These are phyloP conservation scores for Cranoglanis bouderius DNA, from an alignment of 2,113 vertebrate species.

Conservation along the genomic window DNA sequence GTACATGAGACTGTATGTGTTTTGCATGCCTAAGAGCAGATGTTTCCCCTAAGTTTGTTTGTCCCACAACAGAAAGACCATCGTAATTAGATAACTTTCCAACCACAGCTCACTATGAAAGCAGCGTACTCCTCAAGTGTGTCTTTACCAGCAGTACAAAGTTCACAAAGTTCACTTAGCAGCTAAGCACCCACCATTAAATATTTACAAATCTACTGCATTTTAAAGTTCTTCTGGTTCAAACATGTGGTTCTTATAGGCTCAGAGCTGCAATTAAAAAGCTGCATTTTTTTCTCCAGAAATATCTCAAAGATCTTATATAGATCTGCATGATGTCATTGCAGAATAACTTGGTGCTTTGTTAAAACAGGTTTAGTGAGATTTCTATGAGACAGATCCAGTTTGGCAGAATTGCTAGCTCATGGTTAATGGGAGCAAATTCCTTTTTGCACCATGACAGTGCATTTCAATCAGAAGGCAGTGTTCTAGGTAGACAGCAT, in stretches of 20 bases:
- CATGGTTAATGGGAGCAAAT: neutral
- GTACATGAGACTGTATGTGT: constrained; percentile 20
- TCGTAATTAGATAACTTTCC: constrained; percentile 28
- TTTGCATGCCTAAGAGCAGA: constrained; percentile 6
- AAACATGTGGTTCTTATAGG: neutral
- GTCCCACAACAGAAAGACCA: neutral
- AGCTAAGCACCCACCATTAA: neutral
- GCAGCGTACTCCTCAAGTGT: neutral
- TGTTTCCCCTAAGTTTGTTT: neutral
- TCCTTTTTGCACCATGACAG: neutral
- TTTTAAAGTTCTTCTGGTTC: neutral
- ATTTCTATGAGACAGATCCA: neutral
- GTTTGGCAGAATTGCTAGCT: neutral
- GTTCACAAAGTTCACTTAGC: neutral
- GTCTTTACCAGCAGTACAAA: neutral
- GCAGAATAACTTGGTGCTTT: neutral
- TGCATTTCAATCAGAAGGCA: neutral
- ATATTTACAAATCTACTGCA: neutral
- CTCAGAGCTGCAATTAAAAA: neutral
- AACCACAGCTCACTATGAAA: constrained; percentile 36
- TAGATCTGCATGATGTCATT: neutral
- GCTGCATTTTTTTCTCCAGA: neutral
- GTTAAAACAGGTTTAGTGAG: constrained; percentile 8
- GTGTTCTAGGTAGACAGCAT: neutral
- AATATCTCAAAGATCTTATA: neutral